Evolutionary conservation across 2,888 invertebrate genomes (phyloP).

Genomic region (Ophraella communa): DNA sequence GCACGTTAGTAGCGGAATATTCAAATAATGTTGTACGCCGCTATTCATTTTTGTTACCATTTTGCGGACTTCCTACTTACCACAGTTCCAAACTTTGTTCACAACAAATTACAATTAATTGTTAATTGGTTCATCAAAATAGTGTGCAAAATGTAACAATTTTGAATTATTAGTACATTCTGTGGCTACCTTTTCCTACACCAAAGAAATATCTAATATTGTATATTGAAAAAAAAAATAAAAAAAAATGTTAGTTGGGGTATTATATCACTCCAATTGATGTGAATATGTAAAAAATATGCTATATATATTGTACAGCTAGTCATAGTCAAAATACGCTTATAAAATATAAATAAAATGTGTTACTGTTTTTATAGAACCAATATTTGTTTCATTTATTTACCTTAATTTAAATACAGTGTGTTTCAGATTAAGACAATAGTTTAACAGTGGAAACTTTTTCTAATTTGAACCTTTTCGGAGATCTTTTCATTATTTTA

Average conservation of each 20-base stretch:
- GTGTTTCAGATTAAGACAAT: not conserved
- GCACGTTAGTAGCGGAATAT: slow-evolving; percentile 35
- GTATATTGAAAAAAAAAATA: slow-evolving; percentile 52
- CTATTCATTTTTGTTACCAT: not conserved
- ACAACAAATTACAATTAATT: too few relatives aligned
- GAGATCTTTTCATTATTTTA: too few relatives aligned
- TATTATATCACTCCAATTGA: slow-evolving; percentile 41
- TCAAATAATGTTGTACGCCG: not conserved
- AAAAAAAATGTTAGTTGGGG: slow-evolving; percentile 44
- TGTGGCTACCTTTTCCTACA: slow-evolving; percentile 57
- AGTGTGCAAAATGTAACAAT: not conserved
- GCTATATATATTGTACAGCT: slow-evolving; percentile 61
- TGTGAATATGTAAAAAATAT: slow-evolving; percentile 60
- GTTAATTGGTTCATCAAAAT: not conserved
- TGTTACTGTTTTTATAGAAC: slow-evolving; percentile 63
- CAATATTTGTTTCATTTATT: slow-evolving; percentile 55
- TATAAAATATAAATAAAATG: slow-evolving; percentile 60
- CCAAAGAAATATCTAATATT: slow-evolving; percentile 61
- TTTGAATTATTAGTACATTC: not conserved
- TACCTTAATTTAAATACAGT: not conserved
- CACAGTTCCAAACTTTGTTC: too few relatives aligned
- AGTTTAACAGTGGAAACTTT: not conserved
- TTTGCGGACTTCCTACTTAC: not conserved
- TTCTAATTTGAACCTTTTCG: too few relatives aligned
- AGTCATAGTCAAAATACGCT: slow-evolving; percentile 63